Conservation (phyloP, 2,888 invertebrate species). For the Oegoconia quadripuncta region DNA sequence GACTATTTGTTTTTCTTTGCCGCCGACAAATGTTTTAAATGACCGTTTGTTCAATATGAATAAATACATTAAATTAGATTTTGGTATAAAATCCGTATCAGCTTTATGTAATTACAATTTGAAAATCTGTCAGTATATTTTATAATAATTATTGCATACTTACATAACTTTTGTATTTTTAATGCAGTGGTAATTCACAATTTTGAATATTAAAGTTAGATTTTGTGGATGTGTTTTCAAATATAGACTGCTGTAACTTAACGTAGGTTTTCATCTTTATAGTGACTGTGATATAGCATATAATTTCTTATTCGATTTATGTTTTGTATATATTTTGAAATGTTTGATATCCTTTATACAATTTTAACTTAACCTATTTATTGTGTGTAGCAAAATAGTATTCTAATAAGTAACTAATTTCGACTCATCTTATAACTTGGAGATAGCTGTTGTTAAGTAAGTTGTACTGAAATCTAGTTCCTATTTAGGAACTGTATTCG, state of each 20-base stretch:
- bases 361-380: constrained; percentile 65
- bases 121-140: too few relatives aligned
- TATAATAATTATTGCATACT: not conserved
- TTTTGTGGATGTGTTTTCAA: constrained; percentile 53
- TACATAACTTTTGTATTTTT: constrained; percentile 17
- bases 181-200: not conserved
- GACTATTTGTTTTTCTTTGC: too few relatives aligned
- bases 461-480: constrained; percentile 54
- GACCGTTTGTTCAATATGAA: too few relatives aligned
- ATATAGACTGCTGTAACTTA: constrained; percentile 66
- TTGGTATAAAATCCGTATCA: too few relatives aligned
- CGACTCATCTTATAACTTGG: constrained; percentile 25
- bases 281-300: constrained; percentile 78
- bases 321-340: constrained; percentile 69
- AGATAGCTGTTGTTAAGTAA: constrained; percentile 41
- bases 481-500: constrained; percentile 40
- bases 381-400: constrained; percentile 45
- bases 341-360: constrained; percentile 77
- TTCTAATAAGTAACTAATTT: constrained; percentile 32
- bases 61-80: too few relatives aligned
- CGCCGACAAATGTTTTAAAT: too few relatives aligned
- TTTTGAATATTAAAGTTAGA: constrained; percentile 23
- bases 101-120: too few relatives aligned
- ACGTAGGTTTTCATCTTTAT: constrained; percentile 66
- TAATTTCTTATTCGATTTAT: constrained; percentile 63